These are phyloP conservation scores for Drosophila ohnishii DNA, from an alignment of 1,140 invertebrate genomes.

Conservation along the genomic window DNA sequence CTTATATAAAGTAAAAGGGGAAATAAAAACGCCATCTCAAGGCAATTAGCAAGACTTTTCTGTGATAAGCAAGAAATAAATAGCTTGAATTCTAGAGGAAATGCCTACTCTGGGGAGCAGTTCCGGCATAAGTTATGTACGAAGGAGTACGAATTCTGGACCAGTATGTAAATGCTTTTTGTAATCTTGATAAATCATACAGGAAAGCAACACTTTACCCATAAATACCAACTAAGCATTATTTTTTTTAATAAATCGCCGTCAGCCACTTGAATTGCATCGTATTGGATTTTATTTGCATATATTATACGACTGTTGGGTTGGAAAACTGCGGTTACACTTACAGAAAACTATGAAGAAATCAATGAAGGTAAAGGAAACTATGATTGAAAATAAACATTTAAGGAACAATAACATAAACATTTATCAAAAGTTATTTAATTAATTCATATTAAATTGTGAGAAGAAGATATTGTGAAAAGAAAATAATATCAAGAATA, in stretches of 20 bases:
- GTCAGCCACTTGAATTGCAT: conserved; percentile 19
- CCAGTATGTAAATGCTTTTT: conserved; percentile 37
- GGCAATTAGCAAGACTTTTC: conserved; percentile 8
- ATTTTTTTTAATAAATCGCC: conserved; percentile 40
- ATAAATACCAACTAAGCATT: conserved; percentile 25
- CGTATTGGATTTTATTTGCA: conserved; percentile 14
- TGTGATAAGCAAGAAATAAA: conserved; percentile 13
- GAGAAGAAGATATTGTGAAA: no score
- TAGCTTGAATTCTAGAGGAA: conserved; percentile 9
- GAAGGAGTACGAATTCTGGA: conserved; percentile 13
- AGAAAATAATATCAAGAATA: neutral
- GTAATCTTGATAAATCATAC: conserved; percentile 16
- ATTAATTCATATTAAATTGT: no score
- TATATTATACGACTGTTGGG: conserved; percentile 19
- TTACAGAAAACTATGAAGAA: conserved; percentile 3
- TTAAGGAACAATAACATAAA: neutral
- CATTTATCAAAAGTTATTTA: neutral
- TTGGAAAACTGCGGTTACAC: conserved; percentile 17
- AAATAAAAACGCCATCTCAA: conserved; percentile 5
- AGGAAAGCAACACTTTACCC: conserved; percentile 9
- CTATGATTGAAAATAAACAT: no score
- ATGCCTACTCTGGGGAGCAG: conserved; percentile 28
- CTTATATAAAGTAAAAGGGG: neutral
- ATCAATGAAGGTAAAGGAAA: no score
- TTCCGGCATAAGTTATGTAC: conserved; percentile 36